Evolutionary conservation across 1,140 invertebrate genomes (phyloP), one percentile per base, ranked within the genome.

Genomic region (Dysdera silvatica): DNA sequence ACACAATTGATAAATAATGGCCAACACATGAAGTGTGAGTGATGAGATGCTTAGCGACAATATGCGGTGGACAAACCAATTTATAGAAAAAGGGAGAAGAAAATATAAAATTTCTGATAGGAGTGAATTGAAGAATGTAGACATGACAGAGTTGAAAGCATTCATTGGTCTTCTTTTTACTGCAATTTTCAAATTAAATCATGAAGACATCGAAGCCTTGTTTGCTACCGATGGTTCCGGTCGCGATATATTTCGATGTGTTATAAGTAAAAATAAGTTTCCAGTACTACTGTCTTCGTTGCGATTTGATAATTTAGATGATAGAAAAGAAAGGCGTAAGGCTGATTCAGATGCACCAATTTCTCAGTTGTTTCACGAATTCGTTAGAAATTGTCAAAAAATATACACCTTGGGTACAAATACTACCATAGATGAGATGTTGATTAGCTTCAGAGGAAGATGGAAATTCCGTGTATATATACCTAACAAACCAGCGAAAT

Each of bases 401-500:
- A 61, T 45, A n/a, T 61, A 55, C 24, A 31, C 32, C 55, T 41
- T 52, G 35, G 4, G 26, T 20, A 33, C n/a, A 35, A 16, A 29
- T 55, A 14, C 45, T 6, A 64, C 52, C n/a, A 41, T 70, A 12
- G 62, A 69, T 61, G 66, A 67, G 51, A 67, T 64, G 49, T 59
- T 70, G 35, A 40, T 41, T 35, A 61, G 56, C 20, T 69, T 68
- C 43, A 58, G 61, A 48, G 67, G 65, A 23, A 48, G 59, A 35
- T 66, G 45, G 53, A 48, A 24, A 6, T 69, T 70, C 41, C 16
- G 51, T n/a, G 54, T 56, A 45, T 68, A 66, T 40, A 61, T 70
- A n/a, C 56, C 67, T 2, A 41, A 16, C 35, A 69, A 69, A 53
- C 69, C 67, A 18, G 58, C 29, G 3, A 70, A 70, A 63, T 70